Evolutionary conservation across 2,888 invertebrate genomes (phyloP).

Genomic region (Cataglyphis albicans): DNA sequence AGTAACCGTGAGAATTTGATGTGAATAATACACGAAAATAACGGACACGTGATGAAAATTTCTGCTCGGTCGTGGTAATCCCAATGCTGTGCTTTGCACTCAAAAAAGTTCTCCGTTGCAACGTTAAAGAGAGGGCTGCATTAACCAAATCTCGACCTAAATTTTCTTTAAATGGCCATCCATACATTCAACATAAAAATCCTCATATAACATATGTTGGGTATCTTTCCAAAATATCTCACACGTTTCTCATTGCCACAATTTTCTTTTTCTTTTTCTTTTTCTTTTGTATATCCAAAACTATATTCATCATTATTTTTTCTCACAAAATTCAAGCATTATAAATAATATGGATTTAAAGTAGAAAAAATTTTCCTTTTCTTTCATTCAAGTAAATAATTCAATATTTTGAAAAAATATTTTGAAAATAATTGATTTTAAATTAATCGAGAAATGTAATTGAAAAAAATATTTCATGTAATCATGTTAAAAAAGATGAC

Average conservation of each 20-base stretch:
- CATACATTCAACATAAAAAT: neutral
- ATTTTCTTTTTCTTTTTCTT: neutral
- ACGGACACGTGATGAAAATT: neutral
- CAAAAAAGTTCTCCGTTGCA: neutral
- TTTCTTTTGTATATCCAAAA: neutral
- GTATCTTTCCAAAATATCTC: neutral
- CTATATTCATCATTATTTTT: neutral
- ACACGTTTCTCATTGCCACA: neutral
- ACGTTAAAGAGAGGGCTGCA: constrained; percentile 4
- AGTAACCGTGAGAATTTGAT: neutral
- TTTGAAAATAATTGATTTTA: neutral
- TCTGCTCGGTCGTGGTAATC: neutral
- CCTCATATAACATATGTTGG: neutral
- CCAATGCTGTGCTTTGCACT: neutral
- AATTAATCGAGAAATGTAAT: neutral
- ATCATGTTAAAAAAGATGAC: neutral
- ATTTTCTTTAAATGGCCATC: neutral
- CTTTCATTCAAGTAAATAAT: neutral
- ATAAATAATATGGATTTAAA: neutral
- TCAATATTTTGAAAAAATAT: neutral
- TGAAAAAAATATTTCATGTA: neutral
- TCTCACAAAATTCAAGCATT: neutral
- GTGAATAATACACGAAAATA: neutral
- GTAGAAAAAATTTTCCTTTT: neutral
- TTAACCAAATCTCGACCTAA: constrained; percentile 24